Evolutionary conservation across 2,797 vertebrate species (phyloP), one percentile per base, ranked within the genome.

Genomic region (Gobionotothen gibberifrons): DNA sequence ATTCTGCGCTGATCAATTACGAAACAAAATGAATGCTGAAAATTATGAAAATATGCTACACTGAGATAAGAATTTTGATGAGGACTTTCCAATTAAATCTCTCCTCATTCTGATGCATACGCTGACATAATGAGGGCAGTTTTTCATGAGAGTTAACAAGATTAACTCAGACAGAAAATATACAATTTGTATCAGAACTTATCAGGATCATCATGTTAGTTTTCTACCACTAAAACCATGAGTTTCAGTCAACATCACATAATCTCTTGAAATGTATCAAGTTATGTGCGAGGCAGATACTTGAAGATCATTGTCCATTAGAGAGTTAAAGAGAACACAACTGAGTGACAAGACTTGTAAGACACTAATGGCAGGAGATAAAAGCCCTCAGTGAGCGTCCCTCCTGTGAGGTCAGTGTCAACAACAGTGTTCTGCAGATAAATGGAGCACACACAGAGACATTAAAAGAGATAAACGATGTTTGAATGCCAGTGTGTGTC

Each of bases 71-170:
- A 70, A 58, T 69, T 71, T 53, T 61, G 61, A 81, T 70, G 47
- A 79, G 64, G 32, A 65, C 13, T 5, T 15, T 83, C 60, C 48
- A 81, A 73, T 78, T 85, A 79, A 73, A 74, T 43, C 10, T 39
- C 0, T 4, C 16, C 68, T 80, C 65, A 62, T 82, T 81, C 22
- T 39, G 26, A 78, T 54, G 71, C 69, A 69, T 26, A 10, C 13
- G 32, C 46, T 64, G 59, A 32, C 55, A 53, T 55, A 46, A 77
- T 53, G 22, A 71, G 26, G n/a, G 32, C 2, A 9, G 5, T 52
- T 17, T 57, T 65, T 64, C 53, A 69, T 39, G 1, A 39, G 42
- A 78, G 47, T 6, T 4, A 72, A n/a, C 3, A 39, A 78, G 32
- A 72, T 48, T 36, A 72, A 32, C 4, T 44, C 26, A 53, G 10